These are phyloP conservation scores for Auanema sp. DNA, from an alignment of 2,888 invertebrate species.

Conservation along the genomic window DNA sequence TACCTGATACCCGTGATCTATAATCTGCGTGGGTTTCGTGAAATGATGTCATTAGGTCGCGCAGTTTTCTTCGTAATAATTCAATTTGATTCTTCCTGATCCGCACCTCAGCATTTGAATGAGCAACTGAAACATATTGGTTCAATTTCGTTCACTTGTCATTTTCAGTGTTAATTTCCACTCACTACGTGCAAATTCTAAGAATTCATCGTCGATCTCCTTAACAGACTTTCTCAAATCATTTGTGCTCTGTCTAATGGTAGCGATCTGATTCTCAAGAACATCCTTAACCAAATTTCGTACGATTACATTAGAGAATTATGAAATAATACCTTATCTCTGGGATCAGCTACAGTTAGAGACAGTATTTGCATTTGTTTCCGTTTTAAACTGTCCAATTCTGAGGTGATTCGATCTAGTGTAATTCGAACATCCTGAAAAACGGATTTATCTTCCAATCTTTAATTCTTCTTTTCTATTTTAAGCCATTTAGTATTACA, in stretches of 20 bases:
- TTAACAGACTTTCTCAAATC: conserved; percentile 38
- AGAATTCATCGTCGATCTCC: conserved; percentile 48
- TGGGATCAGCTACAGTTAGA: conserved; percentile 37
- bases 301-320: too few species aligned
- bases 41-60: conserved; percentile 51
- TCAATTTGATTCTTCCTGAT: conserved; percentile 58
- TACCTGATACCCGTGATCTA: conserved; percentile 57
- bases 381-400: conserved; percentile 38
- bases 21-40: conserved; percentile 58
- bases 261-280: conserved; percentile 53
- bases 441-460: not conserved
- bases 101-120: conserved; percentile 35
- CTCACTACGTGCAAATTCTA: conserved; percentile 36
- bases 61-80: conserved; percentile 46
- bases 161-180: not conserved
- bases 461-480: conserved; percentile 2
- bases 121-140: conserved; percentile 23
- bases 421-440: conserved; percentile 18
- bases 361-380: conserved; percentile 45
- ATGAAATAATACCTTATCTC: conserved; percentile 39
- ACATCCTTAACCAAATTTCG: conserved; percentile 38
- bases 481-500: not conserved
- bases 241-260: conserved; percentile 35
- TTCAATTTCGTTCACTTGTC: not conserved
- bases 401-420: conserved; percentile 14